Evolutionary conservation across 2,888 invertebrate genomes (phyloP).

Genomic region (Polylopha cassiicola): DNA sequence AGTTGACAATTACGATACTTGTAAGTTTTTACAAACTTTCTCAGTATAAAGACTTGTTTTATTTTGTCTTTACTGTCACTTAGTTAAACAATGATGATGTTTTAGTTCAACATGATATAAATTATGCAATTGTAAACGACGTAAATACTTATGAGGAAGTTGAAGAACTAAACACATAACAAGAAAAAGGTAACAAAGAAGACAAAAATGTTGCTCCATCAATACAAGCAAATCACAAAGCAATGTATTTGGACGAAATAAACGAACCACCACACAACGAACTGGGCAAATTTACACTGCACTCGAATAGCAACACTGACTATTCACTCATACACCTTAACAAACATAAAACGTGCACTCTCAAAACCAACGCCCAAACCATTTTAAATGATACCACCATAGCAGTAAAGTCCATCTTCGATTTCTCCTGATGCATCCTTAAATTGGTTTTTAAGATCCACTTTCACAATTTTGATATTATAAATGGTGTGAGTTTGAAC

Average conservation of each 20-base stretch:
- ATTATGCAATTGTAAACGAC: no score
- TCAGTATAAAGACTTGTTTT: no score
- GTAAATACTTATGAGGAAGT: no score
- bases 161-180: constrained; percentile 15
- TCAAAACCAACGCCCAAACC: constrained; percentile 23
- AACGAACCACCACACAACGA: constrained; percentile 60
- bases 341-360: constrained; percentile 27
- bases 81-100: no score
- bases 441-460: constrained; percentile 43
- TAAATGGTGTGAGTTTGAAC: constrained; percentile 49
- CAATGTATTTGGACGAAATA: constrained; percentile 49
- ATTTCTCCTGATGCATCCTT: constrained; percentile 24
- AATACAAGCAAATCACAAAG: constrained; percentile 58
- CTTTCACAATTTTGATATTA: constrained; percentile 43
- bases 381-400: constrained; percentile 24
- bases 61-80: no score
- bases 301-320: constrained; percentile 66
- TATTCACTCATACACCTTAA: constrained; percentile 53
- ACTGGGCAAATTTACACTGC: constrained; percentile 70
- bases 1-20: no score
- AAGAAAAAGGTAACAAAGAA: constrained; percentile 12
- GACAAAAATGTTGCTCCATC: constrained; percentile 29
- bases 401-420: constrained; percentile 27
- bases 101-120: no score
- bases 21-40: no score